Base-by-base conservation (phyloP, 2,797 vertebrate genomes). In the Hafferia zeledoni region DNA sequence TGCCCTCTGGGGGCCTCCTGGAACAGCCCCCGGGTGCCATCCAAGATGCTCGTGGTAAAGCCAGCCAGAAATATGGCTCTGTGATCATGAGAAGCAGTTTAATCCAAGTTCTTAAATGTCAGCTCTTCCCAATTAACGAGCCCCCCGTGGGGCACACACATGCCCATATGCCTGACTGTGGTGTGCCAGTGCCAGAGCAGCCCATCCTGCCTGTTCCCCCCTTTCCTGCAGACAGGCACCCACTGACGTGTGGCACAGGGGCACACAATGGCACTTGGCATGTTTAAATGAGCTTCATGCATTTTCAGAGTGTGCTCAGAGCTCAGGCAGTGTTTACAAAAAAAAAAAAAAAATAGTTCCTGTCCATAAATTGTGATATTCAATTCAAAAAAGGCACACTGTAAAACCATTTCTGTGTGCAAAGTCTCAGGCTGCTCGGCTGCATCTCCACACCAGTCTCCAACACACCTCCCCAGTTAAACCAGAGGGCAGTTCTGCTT, bases 401-500 rank as follows among this genome's bases (percentile, higher is more conserved):
- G n/a, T 64, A 53, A 70, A 64, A 35, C n/a, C 8, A 18, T 49
- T 65, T n/a, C 74, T 43, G 47, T 23, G 11, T 17, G 50, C 63
- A 31, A 7, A 74, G 35, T 23, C 55, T 28, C 31, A 7, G 43
- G 6, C 14, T 25, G 69, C 75, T 39, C 13, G 86, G 61, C 53
- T 53, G 60, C 44, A 17, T 24, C 52, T 5, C 9, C 46, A 8
- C 41, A 56, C 8, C 49, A 7, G 41, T 14, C 49, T 49, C 78
- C 94, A 87, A 35, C 81, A 72, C 50, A 35, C 2, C 52, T 57
- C 60, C 67, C 50, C 16, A 0, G 5, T 44, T 14, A 44, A 64
- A 72, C 27, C 83, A 82, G 63, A 57, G 65, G 56, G 41, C 24
- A 85, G 52, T 68, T 85, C 65, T 93, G 88, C 85, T 75, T 12